These are phyloP conservation scores for Lichenostomus cassidix DNA, from an alignment of 2,113 vertebrate genomes.

Conservation along the genomic window DNA sequence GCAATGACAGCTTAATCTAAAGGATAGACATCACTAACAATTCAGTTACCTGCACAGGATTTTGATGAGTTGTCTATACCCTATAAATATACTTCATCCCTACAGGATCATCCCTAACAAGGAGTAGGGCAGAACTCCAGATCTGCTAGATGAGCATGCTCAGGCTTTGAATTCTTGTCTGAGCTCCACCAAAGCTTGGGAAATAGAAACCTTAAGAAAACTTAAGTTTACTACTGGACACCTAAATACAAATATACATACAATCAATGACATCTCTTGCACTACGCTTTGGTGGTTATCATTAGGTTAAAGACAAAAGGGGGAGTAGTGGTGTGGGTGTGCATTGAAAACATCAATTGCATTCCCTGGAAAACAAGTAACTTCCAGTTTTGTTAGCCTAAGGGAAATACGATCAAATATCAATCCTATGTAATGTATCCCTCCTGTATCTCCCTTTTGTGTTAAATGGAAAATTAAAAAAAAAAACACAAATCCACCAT, in stretches of 20 bases:
- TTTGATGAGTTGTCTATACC: neutral
- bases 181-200: neutral
- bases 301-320: neutral
- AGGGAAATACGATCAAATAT: neutral
- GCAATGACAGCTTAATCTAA: neutral
- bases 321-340: neutral
- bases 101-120: neutral
- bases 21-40: neutral
- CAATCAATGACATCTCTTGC: neutral
- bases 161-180: neutral
- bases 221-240: neutral
- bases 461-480: neutral
- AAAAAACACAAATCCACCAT: neutral
- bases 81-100: neutral
- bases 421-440: neutral
- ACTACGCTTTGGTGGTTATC: neutral
- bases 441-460: neutral
- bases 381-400: neutral
- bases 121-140: neutral
- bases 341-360: neutral
- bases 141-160: neutral
- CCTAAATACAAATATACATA: neutral
- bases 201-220: neutral
- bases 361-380: neutral
- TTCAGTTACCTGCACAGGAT: neutral